Evolutionary conservation across 35 echinoderm and acorn worm genomes (phyloP), one percentile per base, ranked within the genome.

Genomic region (Heliocidaris erythrogramma): DNA sequence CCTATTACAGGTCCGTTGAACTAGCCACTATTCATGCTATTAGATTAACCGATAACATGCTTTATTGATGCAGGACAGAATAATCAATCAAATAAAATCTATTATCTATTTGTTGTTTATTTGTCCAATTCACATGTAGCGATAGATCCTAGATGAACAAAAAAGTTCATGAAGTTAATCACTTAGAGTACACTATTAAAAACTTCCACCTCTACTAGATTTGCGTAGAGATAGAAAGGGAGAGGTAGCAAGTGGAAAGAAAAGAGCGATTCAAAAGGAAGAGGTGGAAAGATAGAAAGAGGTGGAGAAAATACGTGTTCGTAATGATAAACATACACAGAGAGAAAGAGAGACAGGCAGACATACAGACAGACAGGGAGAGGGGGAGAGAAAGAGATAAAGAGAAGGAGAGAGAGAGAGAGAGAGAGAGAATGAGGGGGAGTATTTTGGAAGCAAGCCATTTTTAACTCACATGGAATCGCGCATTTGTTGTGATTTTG

Each of bases 161-260:
- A 78, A 78, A 78, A 24, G 65, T 78, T 78, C 65, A n/a, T 24
- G n/a, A 78, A 78, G 65, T 78, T 78, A 78, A 78, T 78, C 65
- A 78, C 65, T n/a, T 78, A 6, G 65, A 78, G 27, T 78, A 78
- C 65, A 27, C 27, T 78, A 27, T 27, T 42, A 7, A n/a, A n/a
- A 78, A 27, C 21, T 27, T 69, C 60, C 49, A 52, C 49, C 49
- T 8, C 35, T 10, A 13, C 49, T 69, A 14, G 17, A 17, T 69
- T 69, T 4, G 60, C 24, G 7, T 17, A 69, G 17, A 69, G 17
- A 69, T 18, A 21, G 24, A 69, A 69, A 69, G 17, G 21, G 60
- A 69, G 17, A 60, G 18, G 21, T 69, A 69, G 17, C 16, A 6
- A 17, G 5, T 24, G 60, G 60, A 18, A 69, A 69, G 24, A 69